Base-by-base conservation (phyloP, 1,140 invertebrate species). In the Asbolus verrucosus region DNA sequence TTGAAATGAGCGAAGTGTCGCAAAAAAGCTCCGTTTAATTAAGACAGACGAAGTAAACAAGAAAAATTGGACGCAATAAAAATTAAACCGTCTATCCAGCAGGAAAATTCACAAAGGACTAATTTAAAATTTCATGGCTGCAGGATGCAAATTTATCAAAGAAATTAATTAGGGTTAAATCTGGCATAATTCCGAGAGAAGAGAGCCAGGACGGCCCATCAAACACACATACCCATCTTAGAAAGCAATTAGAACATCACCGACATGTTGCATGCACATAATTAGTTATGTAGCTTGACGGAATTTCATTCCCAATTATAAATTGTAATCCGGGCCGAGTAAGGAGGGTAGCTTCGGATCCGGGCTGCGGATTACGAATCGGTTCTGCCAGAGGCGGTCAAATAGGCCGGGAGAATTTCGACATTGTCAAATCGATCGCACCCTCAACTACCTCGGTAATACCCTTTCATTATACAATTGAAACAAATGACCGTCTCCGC, bases 161-260 rank as follows among this genome's bases (percentile, higher is more conserved):
- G 59, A 62, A 62, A 62, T 62, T 62, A 62, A 62, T 62, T 62
- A 36, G 59, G 59, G 59, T 62, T 62, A 62, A 39, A 62, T 36
- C 59, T 18, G 36, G 31, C 59, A 62, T 62, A 36, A 62, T 62
- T 62, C 59, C 36, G 59, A 14, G 50, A n/a, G 50, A 24, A 60
- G 13, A 60, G 18, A 33, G 18, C 24, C 24, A 6, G 33, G 14
- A 18, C n/a, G 2, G 13, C 14, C 19, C 50, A 59, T 59, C 27
- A 27, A 33, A 61, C 33, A 16, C 59, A 61, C 59, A 36, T 36
- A 4, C 33, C 33, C 6, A 6, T 54, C 46, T 54, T 54, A 54
- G 46, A 13, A 14, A 21, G 19, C 46, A 54, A 54, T 54, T 54
- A 54, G 46, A 54, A 54, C 46, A 54, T 54, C 46, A 54, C 46